A percentile compares a stretch with the other conserved stretches of the same genome.
phyloP scores from a whole-genome alignment of 2,113 vertebrate genomes.

The Vimba vimba region DNA sequence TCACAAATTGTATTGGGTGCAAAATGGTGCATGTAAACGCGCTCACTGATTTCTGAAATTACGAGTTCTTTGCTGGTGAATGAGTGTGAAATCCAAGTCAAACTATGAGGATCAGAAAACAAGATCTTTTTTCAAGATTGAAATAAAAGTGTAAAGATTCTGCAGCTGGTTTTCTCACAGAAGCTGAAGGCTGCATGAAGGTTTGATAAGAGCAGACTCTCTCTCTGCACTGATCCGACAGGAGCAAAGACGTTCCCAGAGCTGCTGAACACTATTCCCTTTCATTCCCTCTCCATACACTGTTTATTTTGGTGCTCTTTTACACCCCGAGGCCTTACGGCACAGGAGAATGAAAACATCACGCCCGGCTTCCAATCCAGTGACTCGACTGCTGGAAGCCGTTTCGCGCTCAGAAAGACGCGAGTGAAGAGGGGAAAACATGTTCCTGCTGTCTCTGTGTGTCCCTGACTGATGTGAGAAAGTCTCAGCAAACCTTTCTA shows the following conservation, averaged over 20 bases:
- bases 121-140: background rate
- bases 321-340: slow-evolving; percentile 71
- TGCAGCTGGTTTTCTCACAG: background rate
- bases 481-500: no score
- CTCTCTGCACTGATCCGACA: slow-evolving; percentile 63
- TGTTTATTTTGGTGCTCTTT: slow-evolving; percentile 82
- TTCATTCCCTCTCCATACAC: slow-evolving; percentile 74
- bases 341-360: slow-evolving; percentile 75
- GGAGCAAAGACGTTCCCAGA: slow-evolving; percentile 71
- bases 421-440: slow-evolving; percentile 49
- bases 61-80: background rate
- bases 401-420: slow-evolving; percentile 62
- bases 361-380: slow-evolving; percentile 67
- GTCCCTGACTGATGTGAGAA: background rate
- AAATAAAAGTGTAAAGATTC: background rate
- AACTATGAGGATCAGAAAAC: background rate
- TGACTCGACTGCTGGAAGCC: slow-evolving; percentile 71
- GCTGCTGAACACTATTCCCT: slow-evolving; percentile 78
- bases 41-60: no score
- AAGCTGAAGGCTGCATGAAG: no score
- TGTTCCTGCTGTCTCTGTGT: slow-evolving; percentile 11
- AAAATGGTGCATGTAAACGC: background rate
- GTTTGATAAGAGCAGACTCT: slow-evolving; percentile 3
- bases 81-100: background rate
- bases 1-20: background rate